Base-by-base conservation (phyloP, 2,797 vertebrate species). In the Macrochelys suwanniensis region DNA sequence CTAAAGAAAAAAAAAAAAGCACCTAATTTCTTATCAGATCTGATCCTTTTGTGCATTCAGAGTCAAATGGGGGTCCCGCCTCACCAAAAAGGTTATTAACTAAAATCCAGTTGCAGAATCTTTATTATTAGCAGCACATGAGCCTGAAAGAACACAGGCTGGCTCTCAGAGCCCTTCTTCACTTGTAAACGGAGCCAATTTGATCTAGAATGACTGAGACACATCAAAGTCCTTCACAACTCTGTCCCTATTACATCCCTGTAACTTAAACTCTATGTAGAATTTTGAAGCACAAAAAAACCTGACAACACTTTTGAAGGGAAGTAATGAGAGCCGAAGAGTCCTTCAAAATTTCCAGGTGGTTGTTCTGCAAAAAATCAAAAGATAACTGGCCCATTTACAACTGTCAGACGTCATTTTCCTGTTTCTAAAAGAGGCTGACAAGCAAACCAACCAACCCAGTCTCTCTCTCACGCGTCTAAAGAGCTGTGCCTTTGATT, bases 191-290 rank as follows among this genome's bases (percentile, higher is more conserved):
- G 28, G 77, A 93, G 89, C 82, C 31, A 49, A 82, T 84, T 92
- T 84, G 16, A 96, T 89, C 53, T 84, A 49, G 25, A 31, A 28
- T 28, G 42, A 28, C 84, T 59, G 74, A 96, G 96, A 92, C 9
- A 79, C 2, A 91, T 57, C 13, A 80, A 93, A 42, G 25, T 33
- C 89, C 80, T 80, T 86, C 17, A 49, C 45, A 28, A 26, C 7
- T 28, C 26, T 49, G 74, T 49, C 53, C 23, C 21, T 92, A 1
- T 83, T 51, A 82, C 19, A 88, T 61, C 28, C 15, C 1, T 61
- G 50, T 49, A 93, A 91, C 87, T 82, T 80, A 80, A 80, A 17
- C 13, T 8, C 74, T 49, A 17, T 26, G 13, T 26, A 77, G 42
- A 28, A 49, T 49, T 77, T 13, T 77, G 68, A 71, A 42, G 68